Evolutionary conservation across 1,140 invertebrate species (phyloP).

Genomic region (Lordiphosa stackelbergi): DNA sequence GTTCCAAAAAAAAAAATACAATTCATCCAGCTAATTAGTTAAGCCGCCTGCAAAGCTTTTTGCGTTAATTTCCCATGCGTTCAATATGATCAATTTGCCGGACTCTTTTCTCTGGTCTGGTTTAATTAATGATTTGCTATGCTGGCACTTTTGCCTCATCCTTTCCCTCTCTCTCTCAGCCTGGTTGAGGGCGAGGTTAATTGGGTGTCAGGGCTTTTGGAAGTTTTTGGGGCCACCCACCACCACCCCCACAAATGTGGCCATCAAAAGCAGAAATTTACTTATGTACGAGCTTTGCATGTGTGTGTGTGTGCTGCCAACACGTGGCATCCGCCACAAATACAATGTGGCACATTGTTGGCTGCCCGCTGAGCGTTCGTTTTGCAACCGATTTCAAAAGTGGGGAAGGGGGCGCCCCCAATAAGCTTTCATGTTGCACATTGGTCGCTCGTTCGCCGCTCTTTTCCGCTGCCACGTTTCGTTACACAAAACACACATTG

Average conservation of each 20-base stretch:
- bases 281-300: no score
- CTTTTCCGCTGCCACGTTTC: slow-evolving; percentile 43
- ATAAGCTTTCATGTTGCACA: slow-evolving; percentile 37
- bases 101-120: slow-evolving; percentile 30
- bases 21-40: slow-evolving; percentile 51
- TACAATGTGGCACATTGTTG: slow-evolving; percentile 30
- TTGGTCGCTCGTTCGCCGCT: slow-evolving; percentile 19
- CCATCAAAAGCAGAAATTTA: slow-evolving; percentile 28
- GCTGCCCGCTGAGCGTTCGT: slow-evolving; percentile 26
- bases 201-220: slow-evolving; percentile 57
- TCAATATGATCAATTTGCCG: slow-evolving; percentile 54
- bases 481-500: slow-evolving; percentile 32
- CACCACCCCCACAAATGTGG: slow-evolving; percentile 21
- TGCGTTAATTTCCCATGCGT: slow-evolving; percentile 61
- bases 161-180: not conserved
- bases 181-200: slow-evolving; percentile 47
- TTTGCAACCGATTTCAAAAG: slow-evolving; percentile 40
- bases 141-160: slow-evolving; percentile 34
- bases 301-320: slow-evolving; percentile 42
- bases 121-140: slow-evolving; percentile 72
- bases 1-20: slow-evolving; percentile 18
- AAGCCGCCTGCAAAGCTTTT: slow-evolving; percentile 35
- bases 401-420: slow-evolving; percentile 20
- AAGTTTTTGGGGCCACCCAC: slow-evolving; percentile 28
- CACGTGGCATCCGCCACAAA: slow-evolving; percentile 54